Base-by-base conservation (phyloP, 2,888 invertebrate genomes). In the Isoperla grammatica region DNA sequence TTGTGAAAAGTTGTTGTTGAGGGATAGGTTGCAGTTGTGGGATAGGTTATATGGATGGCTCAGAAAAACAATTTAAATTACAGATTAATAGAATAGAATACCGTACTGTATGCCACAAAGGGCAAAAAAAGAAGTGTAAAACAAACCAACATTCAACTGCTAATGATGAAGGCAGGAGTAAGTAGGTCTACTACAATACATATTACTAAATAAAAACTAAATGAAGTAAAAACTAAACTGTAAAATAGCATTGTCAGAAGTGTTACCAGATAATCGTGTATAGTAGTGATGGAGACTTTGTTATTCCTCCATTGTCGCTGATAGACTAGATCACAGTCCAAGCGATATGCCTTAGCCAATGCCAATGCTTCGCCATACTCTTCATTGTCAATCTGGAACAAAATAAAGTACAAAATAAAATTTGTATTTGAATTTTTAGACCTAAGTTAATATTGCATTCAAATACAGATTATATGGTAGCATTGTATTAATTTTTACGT, bases 301-400 rank as follows among this genome's bases (percentile, higher is more conserved):
- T 83, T 83, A 70, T 83, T 85, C 61, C 86, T 75, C 90, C 90
- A 90, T 71, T 88, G 88, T 68, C 86, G 82, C 73, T 90, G 88
- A 74, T 87, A 89, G 12, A 90, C 89, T 22, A 85, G 75, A 74
- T 90, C 90, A 68, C 84, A 81, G 75, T 90, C 88, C 68, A 90
- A 75, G 56, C 78, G 77, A 70, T 88, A 89, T 1, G 81, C 78
- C 59, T 81, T 80, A 0, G 90, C 89, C 61, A 90, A 73, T 11
- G 78, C 74, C 62, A 90, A 73, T 6, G 90, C 90, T 70, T 88
- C 88, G 22, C 79, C 80, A 72, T 89, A 90, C 71, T 83, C 84
- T 68, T 87, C 83, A 67, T 80, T 79, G 67, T 84, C 81, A 68
- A 86, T 82, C 82, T 83, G 63, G 29, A 65, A 29, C 58, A 13